Evolutionary conservation across 1,140 invertebrate species (phyloP), one percentile per base, ranked within the genome.

Genomic region (Caenorhabditis latens): DNA sequence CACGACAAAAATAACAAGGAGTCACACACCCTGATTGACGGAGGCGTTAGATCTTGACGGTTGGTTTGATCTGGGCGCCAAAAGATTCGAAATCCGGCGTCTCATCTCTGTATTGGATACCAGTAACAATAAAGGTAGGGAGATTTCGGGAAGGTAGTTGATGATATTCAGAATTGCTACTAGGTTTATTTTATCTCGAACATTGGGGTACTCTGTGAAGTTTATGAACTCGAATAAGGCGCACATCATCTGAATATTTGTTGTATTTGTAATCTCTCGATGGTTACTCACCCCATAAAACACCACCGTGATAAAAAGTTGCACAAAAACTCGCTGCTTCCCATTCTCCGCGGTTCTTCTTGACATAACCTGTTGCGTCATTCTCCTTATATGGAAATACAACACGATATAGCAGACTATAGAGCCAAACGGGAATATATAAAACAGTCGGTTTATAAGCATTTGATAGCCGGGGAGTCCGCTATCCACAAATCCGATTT

Each of bases 171-270:
- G 46, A 19, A 46, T 71, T 21, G 16, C 16, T 5, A 71, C 40
- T 19, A 46, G 1, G 4, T n/a, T 19, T 19, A 46, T 6, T 46
- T 71, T 71, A 42, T 19, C 24, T 11, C 1, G 7, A 11, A 19
- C 11, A 19, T 46, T 46, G 9, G 16, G 14, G 42, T 11, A 43
- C 14, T 5, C 42, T 43, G 11, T 4, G 16, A 13, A 43, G 13
- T 43, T 71, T 16, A 71, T 19, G 46, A 71, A 16, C 24, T 71
- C 65, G 46, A 43, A 46, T 4, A 46, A 14, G 8, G 19, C 16
- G 65, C 65, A 71, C 4, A 43, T 71, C 3, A 71, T 24, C 65
- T 71, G 65, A 46, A 67, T 43, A 58, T 19, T 14, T 58, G 57
- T 58, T 58, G 11, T 13, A 58, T n/a, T 58, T 6, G 13, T 2